Evolutionary conservation across 2,797 vertebrate species (phyloP).

Genomic region (Aulostomus chinensis): DNA sequence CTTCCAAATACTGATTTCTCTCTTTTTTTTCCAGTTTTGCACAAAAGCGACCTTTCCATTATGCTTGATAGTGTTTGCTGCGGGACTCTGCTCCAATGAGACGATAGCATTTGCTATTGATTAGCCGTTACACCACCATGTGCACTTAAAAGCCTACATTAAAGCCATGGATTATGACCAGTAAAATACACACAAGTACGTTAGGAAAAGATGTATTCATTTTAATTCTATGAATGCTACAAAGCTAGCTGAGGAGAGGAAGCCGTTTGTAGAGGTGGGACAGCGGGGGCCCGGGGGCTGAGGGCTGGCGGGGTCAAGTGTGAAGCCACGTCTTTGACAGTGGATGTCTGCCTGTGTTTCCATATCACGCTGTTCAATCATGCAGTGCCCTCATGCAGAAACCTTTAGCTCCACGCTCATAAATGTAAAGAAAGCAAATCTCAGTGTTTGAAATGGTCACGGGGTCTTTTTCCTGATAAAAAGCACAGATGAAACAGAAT

Average conservation of each 20-base stretch:
- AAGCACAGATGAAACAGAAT: not conserved
- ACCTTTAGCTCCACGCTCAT: conserved; percentile 74
- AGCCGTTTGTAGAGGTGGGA: conserved; percentile 49
- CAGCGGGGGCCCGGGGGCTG: conserved; percentile 43
- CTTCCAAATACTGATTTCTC: conserved; percentile 74
- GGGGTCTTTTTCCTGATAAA: conserved; percentile 29
- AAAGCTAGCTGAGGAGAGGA: conserved; percentile 41
- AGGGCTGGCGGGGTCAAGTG: conserved; percentile 77
- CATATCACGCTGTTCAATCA: conserved; percentile 78
- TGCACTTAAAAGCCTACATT: conserved; percentile 67
- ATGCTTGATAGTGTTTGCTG: conserved; percentile 32
- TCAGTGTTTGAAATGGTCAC: conserved; percentile 31
- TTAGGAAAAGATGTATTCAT: conserved; percentile 67
- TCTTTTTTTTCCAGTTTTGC: conserved; percentile 43
- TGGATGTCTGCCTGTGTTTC: conserved; percentile 75
- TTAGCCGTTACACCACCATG: conserved; percentile 56
- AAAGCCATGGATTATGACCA: conserved; percentile 67
- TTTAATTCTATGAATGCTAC: conserved; percentile 69
- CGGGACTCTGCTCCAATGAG: conserved; percentile 49
- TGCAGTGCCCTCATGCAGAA: conserved; percentile 77
- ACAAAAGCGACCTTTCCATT: conserved; percentile 50
- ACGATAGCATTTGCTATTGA: conserved; percentile 65
- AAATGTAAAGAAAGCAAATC: conserved; percentile 54
- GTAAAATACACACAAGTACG: conserved; percentile 48
- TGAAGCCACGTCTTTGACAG: conserved; percentile 71